Percentiles rank a stretch among this genome's conserved stretches.
Evolutionary conservation across 92 coral and sea anemone species (phyloP).

Genomic region (Epizoanthus illoricatus): DNA sequence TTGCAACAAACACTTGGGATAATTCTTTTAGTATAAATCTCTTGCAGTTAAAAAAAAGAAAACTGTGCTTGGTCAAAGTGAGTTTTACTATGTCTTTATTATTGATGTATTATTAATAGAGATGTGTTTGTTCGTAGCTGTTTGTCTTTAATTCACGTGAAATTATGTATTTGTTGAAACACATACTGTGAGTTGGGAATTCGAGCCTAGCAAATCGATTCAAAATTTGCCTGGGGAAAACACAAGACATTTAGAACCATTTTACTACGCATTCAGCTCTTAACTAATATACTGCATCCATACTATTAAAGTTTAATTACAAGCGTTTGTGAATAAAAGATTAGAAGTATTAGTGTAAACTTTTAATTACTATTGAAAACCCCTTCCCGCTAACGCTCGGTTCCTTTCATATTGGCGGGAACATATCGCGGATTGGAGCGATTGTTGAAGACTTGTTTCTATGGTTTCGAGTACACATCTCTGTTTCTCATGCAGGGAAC

Average conservation of each 20-base stretch:
- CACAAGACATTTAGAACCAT: conserved; percentile 27
- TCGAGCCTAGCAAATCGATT: background rate
- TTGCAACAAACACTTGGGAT: no score
- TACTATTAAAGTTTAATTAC: conserved; percentile 41
- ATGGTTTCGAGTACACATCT: no score
- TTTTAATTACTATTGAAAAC: conserved; percentile 38
- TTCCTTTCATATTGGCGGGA: background rate
- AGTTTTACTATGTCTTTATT: conserved; percentile 57
- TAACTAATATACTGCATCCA: conserved; percentile 35
- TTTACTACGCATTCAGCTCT: conserved; percentile 28
- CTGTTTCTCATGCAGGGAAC: no score
- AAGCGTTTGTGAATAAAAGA: conserved; percentile 43
- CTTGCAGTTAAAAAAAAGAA: background rate
- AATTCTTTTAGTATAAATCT: background rate
- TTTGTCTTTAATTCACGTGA: conserved; percentile 42
- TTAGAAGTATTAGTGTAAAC: conserved; percentile 39
- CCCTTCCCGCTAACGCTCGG: conserved; percentile 12
- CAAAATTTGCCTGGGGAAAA: conserved; percentile 24
- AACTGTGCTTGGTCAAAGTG: conserved; percentile 18
- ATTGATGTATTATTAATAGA: conserved; percentile 64
- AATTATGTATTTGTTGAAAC: background rate
- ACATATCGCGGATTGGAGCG: background rate
- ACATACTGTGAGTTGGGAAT: background rate
- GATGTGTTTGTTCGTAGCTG: conserved; percentile 53
- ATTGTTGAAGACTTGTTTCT: background rate